Conservation (phyloP, 2,113 vertebrate species). For the Tyrannus savana region DNA sequence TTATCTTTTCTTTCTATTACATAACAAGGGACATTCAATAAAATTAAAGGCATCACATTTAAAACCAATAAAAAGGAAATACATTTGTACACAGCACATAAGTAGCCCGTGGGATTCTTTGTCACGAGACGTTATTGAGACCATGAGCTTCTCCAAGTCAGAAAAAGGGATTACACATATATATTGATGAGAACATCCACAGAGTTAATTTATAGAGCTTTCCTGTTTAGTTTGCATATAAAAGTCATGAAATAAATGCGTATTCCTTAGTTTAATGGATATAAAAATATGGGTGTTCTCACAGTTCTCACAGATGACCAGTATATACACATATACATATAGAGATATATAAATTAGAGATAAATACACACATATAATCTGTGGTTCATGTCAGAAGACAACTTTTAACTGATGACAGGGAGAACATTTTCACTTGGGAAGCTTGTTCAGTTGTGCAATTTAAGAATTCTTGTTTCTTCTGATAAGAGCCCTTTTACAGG, state of each 20-base stretch:
- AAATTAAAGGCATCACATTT: conserved; percentile 61
- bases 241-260: background rate
- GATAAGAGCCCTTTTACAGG: background rate
- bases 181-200: conserved; percentile 56
- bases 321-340: conserved; percentile 46
- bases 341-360: conserved; percentile 9
- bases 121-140: conserved; percentile 22
- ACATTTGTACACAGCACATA: conserved; percentile 49
- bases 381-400: conserved; percentile 7
- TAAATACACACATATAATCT: conserved; percentile 50
- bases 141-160: conserved; percentile 1
- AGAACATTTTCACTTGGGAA: background rate
- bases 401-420: background rate
- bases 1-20: background rate
- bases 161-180: conserved; percentile 40
- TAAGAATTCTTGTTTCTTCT: background rate
- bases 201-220: background rate
- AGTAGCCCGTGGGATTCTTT: conserved; percentile 5
- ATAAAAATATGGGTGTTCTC: conserved; percentile 54
- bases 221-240: background rate
- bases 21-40: conserved; percentile 34
- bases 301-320: conserved; percentile 44
- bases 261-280: background rate
- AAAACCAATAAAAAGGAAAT: conserved; percentile 60
- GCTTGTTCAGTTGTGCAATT: background rate